Percentiles rank a stretch among this genome's conserved stretches.
Conservation (phyloP, 2,797 vertebrate genomes). For the Pogoniulus pusillus region DNA sequence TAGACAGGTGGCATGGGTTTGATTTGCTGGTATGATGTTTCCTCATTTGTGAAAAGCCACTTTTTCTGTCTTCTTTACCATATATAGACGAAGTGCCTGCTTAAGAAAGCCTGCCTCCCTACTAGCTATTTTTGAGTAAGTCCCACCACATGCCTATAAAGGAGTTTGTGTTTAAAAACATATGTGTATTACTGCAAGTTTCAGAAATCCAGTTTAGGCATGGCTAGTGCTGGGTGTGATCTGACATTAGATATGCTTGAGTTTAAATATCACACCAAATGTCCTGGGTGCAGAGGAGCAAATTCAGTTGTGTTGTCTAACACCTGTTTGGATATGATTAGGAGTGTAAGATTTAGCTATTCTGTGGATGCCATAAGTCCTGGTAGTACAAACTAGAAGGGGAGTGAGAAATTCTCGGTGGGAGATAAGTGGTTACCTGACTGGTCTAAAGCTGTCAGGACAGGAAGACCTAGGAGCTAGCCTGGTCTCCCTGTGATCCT, state of each 20-base stretch:
- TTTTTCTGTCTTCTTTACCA: background rate
- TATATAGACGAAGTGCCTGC: background rate
- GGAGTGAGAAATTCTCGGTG: background rate
- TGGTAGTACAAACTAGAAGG: background rate
- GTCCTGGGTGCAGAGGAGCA: background rate
- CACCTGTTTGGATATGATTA: background rate
- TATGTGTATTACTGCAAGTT: background rate
- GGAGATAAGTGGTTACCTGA: background rate
- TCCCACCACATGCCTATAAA: background rate
- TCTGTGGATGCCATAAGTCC: background rate
- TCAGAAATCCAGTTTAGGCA: background rate
- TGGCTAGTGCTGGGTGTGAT: background rate
- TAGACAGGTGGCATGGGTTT: rapidly evolving
- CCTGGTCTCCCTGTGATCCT: background rate
- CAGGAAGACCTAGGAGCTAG: background rate
- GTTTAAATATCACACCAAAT: background rate
- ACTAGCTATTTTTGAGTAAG: background rate
- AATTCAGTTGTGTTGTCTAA: background rate
- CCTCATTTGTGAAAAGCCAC: background rate
- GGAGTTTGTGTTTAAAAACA: background rate
- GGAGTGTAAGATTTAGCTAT: background rate
- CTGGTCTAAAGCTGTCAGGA: background rate
- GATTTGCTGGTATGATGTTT: background rate
- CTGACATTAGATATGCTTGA: background rate
- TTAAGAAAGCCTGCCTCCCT: background rate